phyloP scores from a whole-genome alignment of 2,113 vertebrate species.

The Tyto alba region DNA sequence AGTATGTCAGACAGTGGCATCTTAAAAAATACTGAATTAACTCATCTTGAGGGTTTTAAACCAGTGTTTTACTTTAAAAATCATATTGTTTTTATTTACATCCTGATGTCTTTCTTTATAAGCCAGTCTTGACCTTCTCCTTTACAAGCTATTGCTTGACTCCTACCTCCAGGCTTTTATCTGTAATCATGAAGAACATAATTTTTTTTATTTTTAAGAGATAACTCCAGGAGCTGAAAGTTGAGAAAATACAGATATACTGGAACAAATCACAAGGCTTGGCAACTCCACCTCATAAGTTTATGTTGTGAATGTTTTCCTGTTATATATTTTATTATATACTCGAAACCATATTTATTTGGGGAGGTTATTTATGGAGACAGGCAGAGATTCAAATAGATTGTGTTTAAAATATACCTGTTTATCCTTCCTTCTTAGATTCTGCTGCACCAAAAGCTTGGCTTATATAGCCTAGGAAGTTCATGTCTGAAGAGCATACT shows the following conservation, averaged over 20 bases:
- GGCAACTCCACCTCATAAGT: not conserved
- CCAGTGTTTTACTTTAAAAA: not conserved
- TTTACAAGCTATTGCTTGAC: not conserved
- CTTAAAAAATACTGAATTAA: not conserved
- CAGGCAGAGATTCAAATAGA: not conserved
- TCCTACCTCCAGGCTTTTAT: not conserved
- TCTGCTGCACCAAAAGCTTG: not conserved
- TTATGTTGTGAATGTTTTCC: not conserved
- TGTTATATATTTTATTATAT: constrained; percentile 1
- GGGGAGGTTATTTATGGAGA: not conserved
- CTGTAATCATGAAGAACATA: not conserved
- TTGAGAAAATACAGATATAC: not conserved
- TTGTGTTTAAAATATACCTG: not conserved
- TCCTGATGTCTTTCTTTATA: not conserved
- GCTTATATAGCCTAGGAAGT: not conserved
- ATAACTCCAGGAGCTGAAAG: not conserved
- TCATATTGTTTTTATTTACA: not conserved
- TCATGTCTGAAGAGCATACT: not conserved
- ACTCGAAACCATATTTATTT: not conserved
- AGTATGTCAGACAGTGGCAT: not conserved
- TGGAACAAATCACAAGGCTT: constrained; percentile 1
- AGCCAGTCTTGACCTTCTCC: not conserved
- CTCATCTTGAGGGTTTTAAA: not conserved
- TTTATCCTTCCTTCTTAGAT: not conserved
- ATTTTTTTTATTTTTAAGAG: not conserved